phyloP scores from a whole-genome alignment of 2,888 invertebrate genomes.

The Abrostola triplasia region DNA sequence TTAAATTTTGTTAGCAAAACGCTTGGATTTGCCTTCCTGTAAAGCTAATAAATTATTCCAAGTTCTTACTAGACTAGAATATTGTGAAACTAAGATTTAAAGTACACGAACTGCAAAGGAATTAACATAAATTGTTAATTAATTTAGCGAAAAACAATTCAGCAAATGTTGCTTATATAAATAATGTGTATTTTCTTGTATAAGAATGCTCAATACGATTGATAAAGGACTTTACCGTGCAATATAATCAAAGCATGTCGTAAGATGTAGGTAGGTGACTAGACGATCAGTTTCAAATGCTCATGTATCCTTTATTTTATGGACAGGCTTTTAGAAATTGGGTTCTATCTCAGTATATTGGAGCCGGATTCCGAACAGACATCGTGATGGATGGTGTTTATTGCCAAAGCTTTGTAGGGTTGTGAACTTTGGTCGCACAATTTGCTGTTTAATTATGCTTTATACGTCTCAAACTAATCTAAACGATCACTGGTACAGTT shows the following conservation, averaged over 20 bases:
- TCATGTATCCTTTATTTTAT: constrained; percentile 8
- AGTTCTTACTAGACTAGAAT: constrained; percentile 34
- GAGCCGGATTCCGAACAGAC: constrained; percentile 18
- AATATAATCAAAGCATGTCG: background rate
- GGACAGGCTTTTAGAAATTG: constrained; percentile 15
- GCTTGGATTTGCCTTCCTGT: constrained; percentile 20
- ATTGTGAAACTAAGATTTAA: constrained; percentile 52
- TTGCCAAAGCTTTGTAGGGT: constrained; percentile 16
- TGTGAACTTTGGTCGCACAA: constrained; percentile 40
- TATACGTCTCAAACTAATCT: background rate
- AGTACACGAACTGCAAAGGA: constrained; percentile 13
- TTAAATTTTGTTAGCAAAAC: constrained; percentile 40
- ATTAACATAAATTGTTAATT: constrained; percentile 3
- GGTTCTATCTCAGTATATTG: constrained; percentile 9
- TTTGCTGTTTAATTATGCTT: constrained; percentile 39
- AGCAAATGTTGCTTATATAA: constrained; percentile 9
- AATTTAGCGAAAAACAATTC: background rate
- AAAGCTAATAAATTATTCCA: constrained; percentile 39
- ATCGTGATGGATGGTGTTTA: constrained; percentile 51
- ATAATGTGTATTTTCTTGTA: constrained; percentile 3
- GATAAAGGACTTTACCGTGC: constrained; percentile 6
- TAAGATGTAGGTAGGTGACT: constrained; percentile 3
- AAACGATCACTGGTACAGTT: too few relatives aligned
- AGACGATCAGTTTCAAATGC: constrained; percentile 6
- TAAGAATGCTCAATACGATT: constrained; percentile 30